These are phyloP conservation scores for Myotis pilosus DNA, from an alignment of 2,797 vertebrate genomes.

Conservation along the genomic window DNA sequence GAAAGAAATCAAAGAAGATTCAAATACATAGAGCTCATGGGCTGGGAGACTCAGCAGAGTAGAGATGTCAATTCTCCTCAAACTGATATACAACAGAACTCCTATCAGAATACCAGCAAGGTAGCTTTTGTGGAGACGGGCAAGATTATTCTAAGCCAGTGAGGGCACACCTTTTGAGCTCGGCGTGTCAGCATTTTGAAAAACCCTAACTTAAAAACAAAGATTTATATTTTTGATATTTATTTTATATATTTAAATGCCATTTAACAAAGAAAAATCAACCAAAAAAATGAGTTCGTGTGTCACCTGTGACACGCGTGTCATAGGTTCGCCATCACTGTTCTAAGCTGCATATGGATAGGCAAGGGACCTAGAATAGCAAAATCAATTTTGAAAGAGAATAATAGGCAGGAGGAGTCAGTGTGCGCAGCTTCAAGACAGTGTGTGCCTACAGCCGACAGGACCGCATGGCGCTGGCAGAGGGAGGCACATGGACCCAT, in stretches of 20 bases:
- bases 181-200: too few relatives aligned
- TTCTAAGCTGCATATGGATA: neutral
- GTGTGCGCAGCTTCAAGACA: neutral
- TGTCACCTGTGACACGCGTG: too few relatives aligned
- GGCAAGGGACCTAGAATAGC: neutral
- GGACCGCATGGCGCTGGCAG: neutral
- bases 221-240: too few relatives aligned
- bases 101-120: neutral
- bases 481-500: neutral
- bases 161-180: too few relatives aligned
- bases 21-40: neutral
- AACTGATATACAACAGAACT: neutral
- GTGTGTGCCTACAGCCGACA: neutral
- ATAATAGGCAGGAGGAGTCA: neutral
- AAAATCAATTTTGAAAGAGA: neutral
- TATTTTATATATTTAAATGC: too few relatives aligned
- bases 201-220: too few relatives aligned
- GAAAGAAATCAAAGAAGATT: neutral
- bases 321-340: too few relatives aligned
- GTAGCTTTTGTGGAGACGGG: neutral
- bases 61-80: neutral
- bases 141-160: neutral
- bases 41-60: neutral
- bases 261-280: too few relatives aligned
- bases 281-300: too few relatives aligned